Base-by-base conservation (phyloP, 37 sponge, comb jelly and placozoan species). In the Spongilla lacustris region DNA sequence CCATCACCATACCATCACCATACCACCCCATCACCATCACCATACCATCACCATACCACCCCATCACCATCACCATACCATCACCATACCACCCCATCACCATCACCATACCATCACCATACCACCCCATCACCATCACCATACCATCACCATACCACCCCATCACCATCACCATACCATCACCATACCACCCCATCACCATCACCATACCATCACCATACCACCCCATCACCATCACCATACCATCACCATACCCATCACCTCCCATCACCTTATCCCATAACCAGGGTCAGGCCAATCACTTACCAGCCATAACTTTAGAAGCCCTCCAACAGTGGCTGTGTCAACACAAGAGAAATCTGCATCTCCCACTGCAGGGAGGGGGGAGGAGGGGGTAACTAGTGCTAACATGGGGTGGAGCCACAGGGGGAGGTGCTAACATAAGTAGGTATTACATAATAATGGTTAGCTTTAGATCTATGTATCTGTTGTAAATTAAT, bases 231-330 rank as follows among this genome's bases (percentile, higher is more conserved):
- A 34, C 33, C 17, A 27, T 1, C 22, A n/a, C 36, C 13, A 2
- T 1, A 29, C 21, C 36, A 13, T 27, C 67, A 50, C 30, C 3
- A 17, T 6, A 3, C 41, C 41, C 41, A 41, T n/a, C n/a, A n/a
- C n/a, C n/a, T n/a, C n/a, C n/a, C n/a, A n/a, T n/a, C n/a, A n/a
- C n/a, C n/a, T n/a, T n/a, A n/a, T n/a, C n/a, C n/a, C n/a, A n/a
- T n/a, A n/a, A n/a, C n/a, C n/a, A n/a, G n/a, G n/a, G n/a, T n/a
- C n/a, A n/a, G n/a, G n/a, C n/a, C n/a, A 6, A 41, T 41, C n/a
- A 10, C 77, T 73, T 69, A 93, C 93, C 81, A 94, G 75, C 46
- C 88, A 94, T 11, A 90, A 72, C 78, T 94, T 94, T 29, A 94
- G 91, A 0, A 94, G 88, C 22, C 91, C 86, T 58, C 75, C 89